Base-by-base conservation (phyloP, 2,113 vertebrate genomes). In the Cercopithecus mona region DNA sequence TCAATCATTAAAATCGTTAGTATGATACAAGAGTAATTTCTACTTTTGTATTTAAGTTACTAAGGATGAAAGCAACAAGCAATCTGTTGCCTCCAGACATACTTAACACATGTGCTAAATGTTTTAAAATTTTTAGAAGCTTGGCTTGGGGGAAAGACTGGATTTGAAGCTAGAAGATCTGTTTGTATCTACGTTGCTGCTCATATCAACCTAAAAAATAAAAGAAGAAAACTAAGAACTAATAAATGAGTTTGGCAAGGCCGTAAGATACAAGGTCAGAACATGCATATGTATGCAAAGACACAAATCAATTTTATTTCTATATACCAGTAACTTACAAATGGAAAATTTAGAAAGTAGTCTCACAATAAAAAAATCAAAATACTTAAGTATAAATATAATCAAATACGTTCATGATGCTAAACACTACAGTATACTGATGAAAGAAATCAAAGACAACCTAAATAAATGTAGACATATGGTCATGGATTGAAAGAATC, bases 1-100 rank as follows among this genome's bases (percentile, higher is more conserved):
- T 66, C 40, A 82, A 95, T 87, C 18, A 97, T 82, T 95, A 75
- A 94, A 94, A 96, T 17, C 64, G 12, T 79, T 92, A 89, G 38
- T 81, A 87, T 92, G 84, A 43, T 75, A 87, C 11, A 80, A 92
- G 38, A 94, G 32, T 88, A 88, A 83, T 79, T 95, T 96, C 55
- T 90, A 94, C 32, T 96, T 70, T 96, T 88, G 27, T 30, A 82
- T 38, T 89, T 43, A 94, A 78, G 30, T 88, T 76, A 96, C 6
- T 83, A 90, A 90, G 18, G 30, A 93, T 87, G 20, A 79, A 92
- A 88, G 38, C 75, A 96, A 64, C 72, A 89, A 84, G 40, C 68
- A 97, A 85, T 45, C 50, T 52, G 55, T 81, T 72, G 93, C 64
- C 89, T 93, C 50, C 20, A 87, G 59, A 87, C 4, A 76, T 72